Evolutionary conservation across 2,888 invertebrate species (phyloP).

Genomic region (Cryptophagus acutangulus): DNA sequence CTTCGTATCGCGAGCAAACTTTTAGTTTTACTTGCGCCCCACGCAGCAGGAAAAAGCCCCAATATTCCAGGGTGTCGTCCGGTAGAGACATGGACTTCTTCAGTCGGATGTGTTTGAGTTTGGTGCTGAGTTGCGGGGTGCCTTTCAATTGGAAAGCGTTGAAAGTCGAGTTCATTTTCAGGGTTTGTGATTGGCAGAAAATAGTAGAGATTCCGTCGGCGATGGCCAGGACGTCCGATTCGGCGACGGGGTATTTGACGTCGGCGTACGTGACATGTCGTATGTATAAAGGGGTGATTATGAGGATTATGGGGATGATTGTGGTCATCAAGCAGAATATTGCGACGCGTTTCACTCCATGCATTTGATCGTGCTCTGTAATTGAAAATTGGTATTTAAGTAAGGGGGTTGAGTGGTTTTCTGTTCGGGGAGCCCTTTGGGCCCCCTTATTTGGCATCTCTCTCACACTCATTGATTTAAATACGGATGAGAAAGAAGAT

Average conservation of each 20-base stretch:
- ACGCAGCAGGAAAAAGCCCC: slow-evolving; percentile 79
- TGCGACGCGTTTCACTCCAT: slow-evolving; percentile 72
- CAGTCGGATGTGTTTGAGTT: slow-evolving; percentile 68
- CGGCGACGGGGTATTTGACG: slow-evolving; percentile 72
- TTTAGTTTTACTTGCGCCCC: slow-evolving; percentile 73
- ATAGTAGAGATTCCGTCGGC: slow-evolving; percentile 76
- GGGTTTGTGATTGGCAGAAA: slow-evolving; percentile 73
- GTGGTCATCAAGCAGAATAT: slow-evolving; percentile 73
- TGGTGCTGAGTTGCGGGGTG: slow-evolving; percentile 62
- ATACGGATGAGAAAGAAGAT: too few relatives aligned
- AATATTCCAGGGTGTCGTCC: slow-evolving; percentile 82
- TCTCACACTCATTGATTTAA: too few relatives aligned
- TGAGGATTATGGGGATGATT: slow-evolving; percentile 67
- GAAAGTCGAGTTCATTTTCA: slow-evolving; percentile 69
- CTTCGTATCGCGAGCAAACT: slow-evolving; percentile 74
- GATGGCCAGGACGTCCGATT: slow-evolving; percentile 80
- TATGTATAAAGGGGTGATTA: slow-evolving; percentile 73
- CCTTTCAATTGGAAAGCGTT: slow-evolving; percentile 45
- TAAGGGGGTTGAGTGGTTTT: too few relatives aligned
- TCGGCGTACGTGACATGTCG: slow-evolving; percentile 72
- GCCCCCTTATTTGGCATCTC: too few relatives aligned
- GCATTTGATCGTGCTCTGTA: slow-evolving; percentile 68
- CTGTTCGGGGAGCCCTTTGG: too few relatives aligned
- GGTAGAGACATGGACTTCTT: slow-evolving; percentile 79
- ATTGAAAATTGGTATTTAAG: slow-evolving; percentile 34